Evolutionary conservation across 1,140 invertebrate genomes (phyloP), one percentile per base, ranked within the genome.

Genomic region (Triops longicaudatus): DNA sequence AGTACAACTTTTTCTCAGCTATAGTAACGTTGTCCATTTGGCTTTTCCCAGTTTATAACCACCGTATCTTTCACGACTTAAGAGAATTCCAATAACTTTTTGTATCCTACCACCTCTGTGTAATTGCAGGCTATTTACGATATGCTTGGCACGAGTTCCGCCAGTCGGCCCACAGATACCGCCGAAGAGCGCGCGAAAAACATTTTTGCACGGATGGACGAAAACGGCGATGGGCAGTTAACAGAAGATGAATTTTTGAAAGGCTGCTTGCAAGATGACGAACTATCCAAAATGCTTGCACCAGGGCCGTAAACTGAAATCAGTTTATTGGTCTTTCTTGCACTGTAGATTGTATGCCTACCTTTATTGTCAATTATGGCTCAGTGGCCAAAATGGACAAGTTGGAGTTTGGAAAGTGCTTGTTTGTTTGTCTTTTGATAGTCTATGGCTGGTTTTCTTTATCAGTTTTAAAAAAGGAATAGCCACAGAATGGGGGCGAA

Each of bases 171-270:
- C 28, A 92, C 93, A 50, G 94, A 96, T 84, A 94, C 93, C 22
- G 95, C 98, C 14, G 95, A 98, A 83, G 96, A 98, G 83, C 88
- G 97, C 80, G 97, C 97, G 78, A 96, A 97, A 86, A 98, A 97
- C 85, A 99, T 99, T 80, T 99, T 99, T 86, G 93, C 94, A 73
- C 98, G 98, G 86, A 98, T 99, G 97, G 97, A 99, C 84, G 92
- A 96, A 84, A 98, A 99, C 88, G 96, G 96, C 85, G 97, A 99
- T 85, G 96, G 96, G 72, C 96, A 98, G 83, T 88, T 99, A 81
- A 98, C 96, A 71, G 94, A 98, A 85, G 95, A 99, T 79, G 98
- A 99, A 86, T 99, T 99, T 86, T 91, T 99, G 31, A 97, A 98
- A 85, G 98, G 98, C 73, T 99, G 98, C 84, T 90, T 99, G 81